phyloP scores from a whole-genome alignment of 2,797 vertebrate genomes.

The Selene dorsalis region DNA sequence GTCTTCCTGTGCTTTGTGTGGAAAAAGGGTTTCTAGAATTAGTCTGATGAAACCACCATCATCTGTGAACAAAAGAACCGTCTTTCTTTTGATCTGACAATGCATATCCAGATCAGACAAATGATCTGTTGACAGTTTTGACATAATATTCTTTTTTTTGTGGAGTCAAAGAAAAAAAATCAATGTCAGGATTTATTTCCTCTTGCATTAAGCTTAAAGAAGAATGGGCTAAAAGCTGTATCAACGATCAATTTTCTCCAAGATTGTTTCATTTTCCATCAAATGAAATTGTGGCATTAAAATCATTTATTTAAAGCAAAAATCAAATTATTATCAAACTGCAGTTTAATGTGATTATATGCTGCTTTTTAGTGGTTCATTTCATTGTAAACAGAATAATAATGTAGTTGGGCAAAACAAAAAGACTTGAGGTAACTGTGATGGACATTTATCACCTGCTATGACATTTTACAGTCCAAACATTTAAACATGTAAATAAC shows the following conservation, averaged over 20 bases:
- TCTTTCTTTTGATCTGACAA: constrained; percentile 27
- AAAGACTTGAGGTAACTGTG: not conserved
- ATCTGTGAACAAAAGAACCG: not conserved
- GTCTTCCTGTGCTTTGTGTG: constrained; percentile 2
- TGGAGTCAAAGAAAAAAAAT: not conserved
- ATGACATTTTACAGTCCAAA: not conserved
- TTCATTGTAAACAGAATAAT: not conserved
- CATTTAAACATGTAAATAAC: not conserved
- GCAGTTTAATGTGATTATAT: not conserved
- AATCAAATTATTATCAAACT: not conserved
- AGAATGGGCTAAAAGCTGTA: not conserved
- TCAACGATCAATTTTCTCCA: not conserved
- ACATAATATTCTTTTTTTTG: not conserved
- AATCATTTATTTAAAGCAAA: not conserved
- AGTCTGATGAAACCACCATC: not conserved
- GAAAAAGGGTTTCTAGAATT: not conserved
- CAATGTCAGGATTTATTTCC: not conserved
- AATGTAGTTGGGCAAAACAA: not conserved
- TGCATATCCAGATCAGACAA: not conserved
- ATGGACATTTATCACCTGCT: not conserved
- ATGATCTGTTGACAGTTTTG: constrained; percentile 16
- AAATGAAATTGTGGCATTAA: not conserved
- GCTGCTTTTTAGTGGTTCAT: not conserved
- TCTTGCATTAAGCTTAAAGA: not conserved
- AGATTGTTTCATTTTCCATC: not conserved